Conservation (phyloP, 2,113 vertebrate species). For the Callopanchax toddi region DNA sequence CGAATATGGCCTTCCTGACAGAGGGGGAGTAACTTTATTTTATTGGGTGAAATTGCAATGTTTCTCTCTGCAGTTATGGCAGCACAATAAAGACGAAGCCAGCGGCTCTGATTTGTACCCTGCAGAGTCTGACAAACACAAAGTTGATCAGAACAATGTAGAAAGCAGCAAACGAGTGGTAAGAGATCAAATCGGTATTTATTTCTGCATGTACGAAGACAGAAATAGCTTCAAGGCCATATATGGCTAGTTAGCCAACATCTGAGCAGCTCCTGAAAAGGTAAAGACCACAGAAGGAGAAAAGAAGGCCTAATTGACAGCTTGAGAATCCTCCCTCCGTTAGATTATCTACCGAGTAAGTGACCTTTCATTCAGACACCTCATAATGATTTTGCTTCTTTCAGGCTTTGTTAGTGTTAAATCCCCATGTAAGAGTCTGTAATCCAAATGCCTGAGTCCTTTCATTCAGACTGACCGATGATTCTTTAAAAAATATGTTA, state of each 20-base stretch:
- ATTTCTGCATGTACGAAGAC: neutral
- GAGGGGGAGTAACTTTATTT: conserved; percentile 31
- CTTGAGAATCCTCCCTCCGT: conserved; percentile 11
- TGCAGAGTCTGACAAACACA: conserved; percentile 11
- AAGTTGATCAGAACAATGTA: conserved; percentile 25
- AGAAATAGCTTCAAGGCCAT: neutral
- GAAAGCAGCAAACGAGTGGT: conserved; percentile 2
- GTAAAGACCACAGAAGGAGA: conserved; percentile 2
- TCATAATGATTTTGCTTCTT: conserved; percentile 27
- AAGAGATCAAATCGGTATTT: conserved; percentile 1
- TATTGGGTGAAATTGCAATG: conserved; percentile 28
- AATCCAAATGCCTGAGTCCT: conserved; percentile 21
- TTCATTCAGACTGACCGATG: conserved; percentile 19
- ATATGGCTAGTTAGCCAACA: neutral
- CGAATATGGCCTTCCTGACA: conserved; percentile 38
- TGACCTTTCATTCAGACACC: conserved; percentile 37
- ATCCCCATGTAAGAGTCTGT: conserved; percentile 12
- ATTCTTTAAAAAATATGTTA: neutral
- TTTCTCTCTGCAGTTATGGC: conserved; percentile 44
- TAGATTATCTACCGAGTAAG: conserved; percentile 28
- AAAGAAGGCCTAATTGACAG: conserved; percentile 11
- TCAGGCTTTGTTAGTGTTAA: conserved; percentile 13
- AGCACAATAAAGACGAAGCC: conserved; percentile 12
- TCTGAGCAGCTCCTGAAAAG: conserved; percentile 14
- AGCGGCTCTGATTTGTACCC: conserved; percentile 23